These are phyloP conservation scores for Salmo trutta DNA, from an alignment of 2,797 vertebrate species.

Conservation along the genomic window DNA sequence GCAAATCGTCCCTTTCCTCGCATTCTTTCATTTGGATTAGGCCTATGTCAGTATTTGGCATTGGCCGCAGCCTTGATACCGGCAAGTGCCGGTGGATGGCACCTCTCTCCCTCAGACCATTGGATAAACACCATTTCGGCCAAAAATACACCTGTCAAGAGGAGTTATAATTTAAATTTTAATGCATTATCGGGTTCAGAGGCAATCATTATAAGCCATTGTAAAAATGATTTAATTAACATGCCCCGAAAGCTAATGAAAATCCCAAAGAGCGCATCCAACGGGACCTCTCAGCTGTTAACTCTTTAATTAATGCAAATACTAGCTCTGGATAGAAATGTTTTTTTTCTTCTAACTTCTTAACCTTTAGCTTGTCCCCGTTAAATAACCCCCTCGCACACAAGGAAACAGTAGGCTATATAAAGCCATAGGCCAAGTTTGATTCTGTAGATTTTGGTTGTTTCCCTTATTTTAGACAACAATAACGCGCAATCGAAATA, in stretches of 20 bases:
- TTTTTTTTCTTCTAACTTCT: constrained; percentile 60
- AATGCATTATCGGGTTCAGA: constrained; percentile 60
- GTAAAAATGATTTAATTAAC: constrained; percentile 82
- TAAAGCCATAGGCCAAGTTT: not conserved
- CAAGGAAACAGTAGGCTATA: not conserved
- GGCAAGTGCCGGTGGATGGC: not conserved
- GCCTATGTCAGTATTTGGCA: not conserved
- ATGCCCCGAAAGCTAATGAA: constrained; percentile 76
- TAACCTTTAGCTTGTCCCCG: constrained; percentile 46
- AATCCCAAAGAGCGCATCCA: constrained; percentile 76
- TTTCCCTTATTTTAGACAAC: not conserved
- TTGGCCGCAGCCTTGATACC: not conserved
- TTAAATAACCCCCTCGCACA: not conserved
- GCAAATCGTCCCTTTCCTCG: not conserved
- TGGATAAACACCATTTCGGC: not conserved
- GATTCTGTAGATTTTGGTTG: not conserved
- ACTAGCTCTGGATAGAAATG: constrained; percentile 23
- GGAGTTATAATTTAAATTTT: constrained; percentile 57
- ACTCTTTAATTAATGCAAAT: constrained; percentile 63
- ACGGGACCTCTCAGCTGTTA: constrained; percentile 72
- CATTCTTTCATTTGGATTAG: not conserved
- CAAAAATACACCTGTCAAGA: constrained; percentile 39
- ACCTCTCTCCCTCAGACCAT: not conserved
- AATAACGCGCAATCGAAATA: not conserved
- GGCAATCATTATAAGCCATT: constrained; percentile 78